These are phyloP conservation scores for Cerastis rubricosa DNA, from an alignment of 2,888 invertebrate species.

Conservation along the genomic window DNA sequence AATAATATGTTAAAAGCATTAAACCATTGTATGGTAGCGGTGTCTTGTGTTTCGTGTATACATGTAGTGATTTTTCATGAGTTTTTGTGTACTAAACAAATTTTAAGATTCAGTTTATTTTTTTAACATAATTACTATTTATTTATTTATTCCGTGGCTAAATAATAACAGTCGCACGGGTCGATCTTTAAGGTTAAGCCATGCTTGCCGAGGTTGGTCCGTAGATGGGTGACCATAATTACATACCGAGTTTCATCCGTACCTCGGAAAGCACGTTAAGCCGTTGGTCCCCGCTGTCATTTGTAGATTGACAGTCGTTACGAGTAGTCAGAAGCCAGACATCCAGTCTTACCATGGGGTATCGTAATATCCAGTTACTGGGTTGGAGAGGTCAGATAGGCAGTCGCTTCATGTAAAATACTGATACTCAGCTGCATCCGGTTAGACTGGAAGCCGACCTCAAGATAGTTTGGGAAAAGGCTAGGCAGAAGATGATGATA, in stretches of 20 bases:
- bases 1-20: conserved; percentile 17
- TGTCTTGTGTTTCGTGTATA: not conserved
- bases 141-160: too few relatives aligned
- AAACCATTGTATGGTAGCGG: not conserved
- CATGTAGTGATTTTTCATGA: too few relatives aligned
- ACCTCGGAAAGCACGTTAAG: too few relatives aligned
- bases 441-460: not conserved
- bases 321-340: not conserved
- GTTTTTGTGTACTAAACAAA: too few relatives aligned
- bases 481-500: not conserved
- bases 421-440: not conserved
- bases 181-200: not conserved
- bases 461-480: not conserved
- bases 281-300: too few relatives aligned
- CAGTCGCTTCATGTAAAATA: not conserved
- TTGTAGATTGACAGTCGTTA: not conserved
- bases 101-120: too few relatives aligned
- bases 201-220: not conserved
- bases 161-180: too few relatives aligned
- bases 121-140: too few relatives aligned
- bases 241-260: not conserved
- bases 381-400: not conserved
- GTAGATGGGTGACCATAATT: not conserved
- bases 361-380: not conserved
- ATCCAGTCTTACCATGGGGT: not conserved